These are phyloP conservation scores for Gortyna flavago DNA, from an alignment of 2,888 invertebrate species.

Conservation along the genomic window DNA sequence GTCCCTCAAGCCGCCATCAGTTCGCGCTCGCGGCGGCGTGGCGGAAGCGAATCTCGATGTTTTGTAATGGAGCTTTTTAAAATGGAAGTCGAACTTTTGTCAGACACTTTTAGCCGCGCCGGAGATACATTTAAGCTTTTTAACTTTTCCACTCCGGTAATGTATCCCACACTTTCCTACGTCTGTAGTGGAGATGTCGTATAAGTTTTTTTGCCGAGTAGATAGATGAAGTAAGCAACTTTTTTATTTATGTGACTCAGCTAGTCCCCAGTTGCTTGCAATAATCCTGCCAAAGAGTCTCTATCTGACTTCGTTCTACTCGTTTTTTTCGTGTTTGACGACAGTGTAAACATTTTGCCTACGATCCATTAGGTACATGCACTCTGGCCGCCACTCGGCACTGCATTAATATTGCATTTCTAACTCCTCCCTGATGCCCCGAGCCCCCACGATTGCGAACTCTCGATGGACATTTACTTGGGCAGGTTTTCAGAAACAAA, in stretches of 20 bases:
- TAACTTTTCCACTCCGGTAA: constrained; percentile 90
- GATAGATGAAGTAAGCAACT: constrained; percentile 80
- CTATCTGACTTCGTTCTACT: constrained; percentile 77
- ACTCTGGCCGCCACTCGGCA: constrained; percentile 85
- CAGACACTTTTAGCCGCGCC: constrained; percentile 90
- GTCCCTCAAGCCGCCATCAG: constrained; percentile 82
- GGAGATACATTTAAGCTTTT: constrained; percentile 90
- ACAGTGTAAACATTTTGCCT: constrained; percentile 87
- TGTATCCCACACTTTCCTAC: constrained; percentile 88
- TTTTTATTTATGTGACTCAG: constrained; percentile 83
- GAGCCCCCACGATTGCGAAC: constrained; percentile 72
- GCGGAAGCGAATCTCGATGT: constrained; percentile 90
- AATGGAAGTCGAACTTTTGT: constrained; percentile 90
- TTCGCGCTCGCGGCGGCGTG: constrained; percentile 83
- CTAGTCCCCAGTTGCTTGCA: constrained; percentile 78
- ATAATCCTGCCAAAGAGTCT: constrained; percentile 85
- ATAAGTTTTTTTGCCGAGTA: constrained; percentile 80
- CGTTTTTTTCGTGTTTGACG: constrained; percentile 82
- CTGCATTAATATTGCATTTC: constrained; percentile 92
- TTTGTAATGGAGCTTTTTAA: constrained; percentile 91
- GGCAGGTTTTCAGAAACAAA: constrained; percentile 72
- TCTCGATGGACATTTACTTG: constrained; percentile 69
- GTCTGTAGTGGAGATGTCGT: constrained; percentile 85
- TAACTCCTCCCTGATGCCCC: constrained; percentile 77
- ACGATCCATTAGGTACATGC: constrained; percentile 89